A percentile compares a stretch with the other conserved stretches of the same genome.
Conservation (phyloP, 2,797 vertebrate genomes). For the Trematomus bernacchii region DNA sequence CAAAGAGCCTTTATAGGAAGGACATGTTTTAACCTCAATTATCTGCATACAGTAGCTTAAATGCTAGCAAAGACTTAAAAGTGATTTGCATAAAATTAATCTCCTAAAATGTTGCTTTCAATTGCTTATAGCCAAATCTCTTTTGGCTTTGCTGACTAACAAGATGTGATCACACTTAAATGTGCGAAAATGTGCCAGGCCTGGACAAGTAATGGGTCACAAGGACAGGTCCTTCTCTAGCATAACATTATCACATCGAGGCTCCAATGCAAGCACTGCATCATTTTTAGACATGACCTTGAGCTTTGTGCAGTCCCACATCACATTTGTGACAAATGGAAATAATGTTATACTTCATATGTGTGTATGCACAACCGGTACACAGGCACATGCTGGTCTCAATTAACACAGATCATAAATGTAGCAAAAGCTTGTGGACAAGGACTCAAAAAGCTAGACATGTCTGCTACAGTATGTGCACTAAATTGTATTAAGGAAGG, state of each 20-base stretch:
- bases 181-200: conserved; percentile 37
- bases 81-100: conserved; percentile 4
- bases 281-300: conserved; percentile 25
- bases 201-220: conserved; percentile 29
- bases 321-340: conserved; percentile 26
- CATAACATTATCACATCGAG: conserved; percentile 26
- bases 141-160: conserved; percentile 6
- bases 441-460: background rate
- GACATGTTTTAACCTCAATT: background rate
- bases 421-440: background rate
- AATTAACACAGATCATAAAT: background rate
- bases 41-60: background rate
- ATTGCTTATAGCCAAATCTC: conserved; percentile 11
- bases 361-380: background rate
- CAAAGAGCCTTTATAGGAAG: background rate
- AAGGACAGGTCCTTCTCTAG: background rate
- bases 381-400: background rate
- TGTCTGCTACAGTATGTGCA: background rate
- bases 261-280: conserved; percentile 18
- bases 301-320: conserved; percentile 15
- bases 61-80: background rate
- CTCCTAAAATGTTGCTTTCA: conserved; percentile 21
- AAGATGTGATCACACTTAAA: background rate
- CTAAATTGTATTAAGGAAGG: background rate
- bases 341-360: conserved; percentile 14